A percentile compares a stretch with the other conserved stretches of the same genome.
phyloP scores from a whole-genome alignment of 2,888 invertebrate species.

The Oegoconia quadripuncta region DNA sequence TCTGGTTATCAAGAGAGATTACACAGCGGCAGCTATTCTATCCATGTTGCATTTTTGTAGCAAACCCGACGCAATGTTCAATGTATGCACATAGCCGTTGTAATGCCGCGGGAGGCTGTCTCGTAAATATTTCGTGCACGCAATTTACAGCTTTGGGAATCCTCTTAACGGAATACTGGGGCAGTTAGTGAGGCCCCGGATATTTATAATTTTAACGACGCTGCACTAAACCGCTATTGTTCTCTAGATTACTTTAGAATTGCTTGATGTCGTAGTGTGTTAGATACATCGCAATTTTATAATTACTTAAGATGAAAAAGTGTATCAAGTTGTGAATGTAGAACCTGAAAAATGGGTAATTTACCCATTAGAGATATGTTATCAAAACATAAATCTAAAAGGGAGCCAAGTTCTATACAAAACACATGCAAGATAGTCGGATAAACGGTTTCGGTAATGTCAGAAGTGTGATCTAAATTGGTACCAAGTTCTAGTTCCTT shows the following conservation, averaged over 20 bases:
- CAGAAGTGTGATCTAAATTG: no score
- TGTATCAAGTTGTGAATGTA: neutral
- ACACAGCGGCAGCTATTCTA: no score
- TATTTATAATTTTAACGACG: constrained; percentile 63
- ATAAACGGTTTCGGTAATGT: no score
- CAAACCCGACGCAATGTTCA: constrained; percentile 44
- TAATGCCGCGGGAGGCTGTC: constrained; percentile 71
- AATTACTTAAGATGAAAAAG: neutral
- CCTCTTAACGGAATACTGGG: constrained; percentile 73
- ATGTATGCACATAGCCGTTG: constrained; percentile 63
- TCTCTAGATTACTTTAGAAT: constrained; percentile 38
- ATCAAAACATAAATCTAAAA: no score
- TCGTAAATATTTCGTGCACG: constrained; percentile 74
- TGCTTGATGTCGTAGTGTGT: constrained; percentile 15
- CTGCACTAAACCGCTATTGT: constrained; percentile 49
- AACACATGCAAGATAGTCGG: no score
- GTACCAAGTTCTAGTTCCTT: no score
- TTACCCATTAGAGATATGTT: no score
- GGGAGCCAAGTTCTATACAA: no score
- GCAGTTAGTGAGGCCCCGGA: constrained; percentile 66
- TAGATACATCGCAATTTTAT: neutral
- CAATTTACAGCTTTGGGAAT: constrained; percentile 75
- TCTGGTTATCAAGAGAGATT: no score
- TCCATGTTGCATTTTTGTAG: constrained; percentile 61
- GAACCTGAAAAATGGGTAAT: no score